Percentiles rank a stretch among this genome's conserved stretches.
Evolutionary conservation across 1,140 invertebrate genomes (phyloP).

Genomic region (Branchinecta lindahli): DNA sequence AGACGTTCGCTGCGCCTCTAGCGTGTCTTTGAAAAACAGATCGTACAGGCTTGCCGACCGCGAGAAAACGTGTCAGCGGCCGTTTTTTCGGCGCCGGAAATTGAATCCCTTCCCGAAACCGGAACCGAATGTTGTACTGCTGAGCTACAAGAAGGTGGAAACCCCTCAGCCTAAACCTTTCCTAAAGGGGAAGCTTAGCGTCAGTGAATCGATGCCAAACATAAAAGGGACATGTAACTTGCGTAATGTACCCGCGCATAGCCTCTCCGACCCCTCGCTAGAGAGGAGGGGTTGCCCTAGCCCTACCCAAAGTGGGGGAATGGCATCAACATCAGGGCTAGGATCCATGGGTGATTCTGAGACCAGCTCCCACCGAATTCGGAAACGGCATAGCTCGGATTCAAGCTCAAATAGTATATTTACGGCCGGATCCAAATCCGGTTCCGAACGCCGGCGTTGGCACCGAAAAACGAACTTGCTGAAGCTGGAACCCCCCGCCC

Average conservation of each 20-base stretch:
- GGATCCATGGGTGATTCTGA: conserved; percentile 13
- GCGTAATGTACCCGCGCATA: conserved; percentile 9
- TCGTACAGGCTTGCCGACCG: not conserved
- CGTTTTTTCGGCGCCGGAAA: not conserved
- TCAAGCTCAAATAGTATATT: conserved; percentile 10
- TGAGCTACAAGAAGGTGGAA: conserved; percentile 34
- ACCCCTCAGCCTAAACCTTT: conserved; percentile 42
- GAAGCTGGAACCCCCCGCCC: not conserved
- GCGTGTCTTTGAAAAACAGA: not conserved
- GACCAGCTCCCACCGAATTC: not conserved
- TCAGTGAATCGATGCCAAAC: conserved; percentile 35
- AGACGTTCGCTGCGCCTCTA: not conserved
- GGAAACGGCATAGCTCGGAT: not conserved
- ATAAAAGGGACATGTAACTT: conserved; percentile 21
- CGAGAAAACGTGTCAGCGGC: not conserved
- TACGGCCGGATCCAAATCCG: conserved; percentile 7
- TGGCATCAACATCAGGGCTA: conserved; percentile 13
- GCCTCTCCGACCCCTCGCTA: conserved; percentile 17
- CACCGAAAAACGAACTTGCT: not conserved
- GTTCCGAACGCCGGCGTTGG: not conserved
- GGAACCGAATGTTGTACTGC: conserved; percentile 27
- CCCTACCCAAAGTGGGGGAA: not conserved
- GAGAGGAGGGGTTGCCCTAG: not conserved
- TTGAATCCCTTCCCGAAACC: conserved; percentile 9
- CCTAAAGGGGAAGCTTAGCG: conserved; percentile 24